phyloP scores from a whole-genome alignment of 2,888 invertebrate genomes.

The Ptilodon capucinus region DNA sequence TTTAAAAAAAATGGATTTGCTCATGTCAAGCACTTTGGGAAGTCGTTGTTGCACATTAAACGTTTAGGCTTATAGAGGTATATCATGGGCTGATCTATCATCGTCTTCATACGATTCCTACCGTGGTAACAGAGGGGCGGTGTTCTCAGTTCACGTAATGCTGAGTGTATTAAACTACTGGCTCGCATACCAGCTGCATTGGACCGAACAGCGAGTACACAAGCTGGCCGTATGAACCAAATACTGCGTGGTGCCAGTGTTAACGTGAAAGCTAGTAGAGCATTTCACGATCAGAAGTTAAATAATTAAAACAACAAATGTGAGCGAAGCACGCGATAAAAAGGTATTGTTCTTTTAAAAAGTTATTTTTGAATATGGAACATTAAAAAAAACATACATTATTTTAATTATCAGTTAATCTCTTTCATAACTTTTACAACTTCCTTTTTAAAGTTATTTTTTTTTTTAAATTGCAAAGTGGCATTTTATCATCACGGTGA shows the following conservation, averaged over 20 bases:
- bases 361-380: too few species aligned
- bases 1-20: too few species aligned
- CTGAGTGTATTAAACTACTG: background rate
- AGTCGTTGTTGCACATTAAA: too few species aligned
- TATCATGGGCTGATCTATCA: too few species aligned
- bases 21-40: too few species aligned
- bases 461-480: too few species aligned
- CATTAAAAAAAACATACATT: too few species aligned
- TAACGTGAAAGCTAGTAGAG: constrained; percentile 7
- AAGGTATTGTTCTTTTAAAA: background rate
- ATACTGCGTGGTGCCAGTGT: constrained; percentile 20
- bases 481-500: too few species aligned
- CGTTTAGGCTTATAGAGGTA: too few species aligned
- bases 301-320: background rate
- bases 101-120: background rate
- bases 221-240: constrained; percentile 35
- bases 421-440: too few species aligned
- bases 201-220: constrained; percentile 38
- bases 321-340: background rate
- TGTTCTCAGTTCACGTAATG: background rate
- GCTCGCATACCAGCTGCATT: constrained; percentile 45
- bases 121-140: background rate
- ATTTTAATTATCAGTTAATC: too few species aligned
- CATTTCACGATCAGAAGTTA: background rate
- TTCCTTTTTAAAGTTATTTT: too few species aligned